phyloP scores from a whole-genome alignment of 2,113 vertebrate species.

The Apeltes quadracus region DNA sequence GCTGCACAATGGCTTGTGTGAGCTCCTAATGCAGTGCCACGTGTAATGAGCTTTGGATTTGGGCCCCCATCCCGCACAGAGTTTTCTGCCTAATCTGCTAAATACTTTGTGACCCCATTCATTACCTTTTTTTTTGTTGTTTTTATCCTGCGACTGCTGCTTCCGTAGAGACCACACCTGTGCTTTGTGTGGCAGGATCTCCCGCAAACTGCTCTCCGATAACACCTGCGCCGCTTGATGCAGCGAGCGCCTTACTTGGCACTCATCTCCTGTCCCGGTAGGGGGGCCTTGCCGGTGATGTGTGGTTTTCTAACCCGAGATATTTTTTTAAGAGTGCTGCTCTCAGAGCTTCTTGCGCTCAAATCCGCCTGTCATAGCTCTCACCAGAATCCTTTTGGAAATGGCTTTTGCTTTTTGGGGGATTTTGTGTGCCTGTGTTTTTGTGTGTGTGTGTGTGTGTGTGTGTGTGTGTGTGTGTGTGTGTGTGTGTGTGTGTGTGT shows the following conservation, averaged over 20 bases:
- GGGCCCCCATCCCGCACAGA: conserved; percentile 46
- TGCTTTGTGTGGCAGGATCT: conserved; percentile 56
- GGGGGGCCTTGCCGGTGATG: conserved; percentile 53
- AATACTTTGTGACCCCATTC: conserved; percentile 62
- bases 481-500: neutral
- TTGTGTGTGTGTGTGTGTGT: neutral
- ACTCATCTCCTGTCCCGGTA: conserved; percentile 46
- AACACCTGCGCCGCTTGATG: conserved; percentile 72
- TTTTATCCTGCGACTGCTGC: conserved; percentile 26
- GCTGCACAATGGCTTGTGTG: conserved; percentile 29
- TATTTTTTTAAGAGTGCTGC: conserved; percentile 35
- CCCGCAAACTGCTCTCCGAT: conserved; percentile 48
- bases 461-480: neutral
- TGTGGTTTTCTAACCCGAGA: conserved; percentile 57
- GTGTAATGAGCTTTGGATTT: conserved; percentile 72
- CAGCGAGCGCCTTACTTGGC: conserved; percentile 59
- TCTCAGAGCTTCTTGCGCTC: conserved; percentile 40
- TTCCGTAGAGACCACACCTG: conserved; percentile 51
- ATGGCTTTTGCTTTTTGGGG: conserved; percentile 38
- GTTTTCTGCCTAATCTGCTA: conserved; percentile 63
- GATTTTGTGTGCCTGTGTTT: neutral
- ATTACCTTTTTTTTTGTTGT: conserved; percentile 56
- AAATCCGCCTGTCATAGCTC: conserved; percentile 43
- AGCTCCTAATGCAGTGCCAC: conserved; percentile 56
- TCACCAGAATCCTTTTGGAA: conserved; percentile 57